phyloP scores from a whole-genome alignment of 2,113 vertebrate genomes.

The Beaufortia kweichowensis region DNA sequence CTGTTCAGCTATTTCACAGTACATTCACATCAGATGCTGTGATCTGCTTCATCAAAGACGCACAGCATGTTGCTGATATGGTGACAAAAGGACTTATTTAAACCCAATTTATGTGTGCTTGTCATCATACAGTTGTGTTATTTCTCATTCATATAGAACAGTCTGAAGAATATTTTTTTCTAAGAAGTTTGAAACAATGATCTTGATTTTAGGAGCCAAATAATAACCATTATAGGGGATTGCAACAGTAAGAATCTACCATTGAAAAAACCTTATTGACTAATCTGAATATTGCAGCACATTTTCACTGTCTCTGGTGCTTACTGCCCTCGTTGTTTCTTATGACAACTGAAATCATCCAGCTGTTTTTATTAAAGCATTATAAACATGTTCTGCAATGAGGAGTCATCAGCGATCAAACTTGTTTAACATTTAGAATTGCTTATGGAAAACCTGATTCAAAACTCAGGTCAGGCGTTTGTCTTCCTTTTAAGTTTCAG shows the following conservation, averaged over 20 bases:
- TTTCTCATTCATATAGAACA: not conserved
- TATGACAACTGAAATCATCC: not conserved
- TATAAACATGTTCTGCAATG: not conserved
- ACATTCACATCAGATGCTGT: not conserved
- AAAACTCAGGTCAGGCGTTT: not conserved
- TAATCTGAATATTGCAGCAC: no score
- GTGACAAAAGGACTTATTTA: not conserved
- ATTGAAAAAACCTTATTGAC: no score
- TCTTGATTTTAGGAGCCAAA: no score
- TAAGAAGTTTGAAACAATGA: no score
- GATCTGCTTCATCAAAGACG: not conserved
- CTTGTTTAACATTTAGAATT: not conserved
- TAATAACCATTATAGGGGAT: no score
- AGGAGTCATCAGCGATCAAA: not conserved
- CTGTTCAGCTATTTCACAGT: not conserved
- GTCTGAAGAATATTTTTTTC: not conserved
- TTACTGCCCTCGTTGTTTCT: not conserved
- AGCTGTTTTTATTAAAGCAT: not conserved
- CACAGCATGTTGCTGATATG: not conserved
- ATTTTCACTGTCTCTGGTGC: no score
- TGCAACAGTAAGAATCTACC: no score
- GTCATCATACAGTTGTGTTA: not conserved
- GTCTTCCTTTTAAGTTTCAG: conserved; percentile 5
- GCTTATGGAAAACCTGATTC: not conserved
- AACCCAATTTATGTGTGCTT: not conserved